Conservation (phyloP, 1,140 invertebrate genomes). For the Solenopsis invicta region DNA sequence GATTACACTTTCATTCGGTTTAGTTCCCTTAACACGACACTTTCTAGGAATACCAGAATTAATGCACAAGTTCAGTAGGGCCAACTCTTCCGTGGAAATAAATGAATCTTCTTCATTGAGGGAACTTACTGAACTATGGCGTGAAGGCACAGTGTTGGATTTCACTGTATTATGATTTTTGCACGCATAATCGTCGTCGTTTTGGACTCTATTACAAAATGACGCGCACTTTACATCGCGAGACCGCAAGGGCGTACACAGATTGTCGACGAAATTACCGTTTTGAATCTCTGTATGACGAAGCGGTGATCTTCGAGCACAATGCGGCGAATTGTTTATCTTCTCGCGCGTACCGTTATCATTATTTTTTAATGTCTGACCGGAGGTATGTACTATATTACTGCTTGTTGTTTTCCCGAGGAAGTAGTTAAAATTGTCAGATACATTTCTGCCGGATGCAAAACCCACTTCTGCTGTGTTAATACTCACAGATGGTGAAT, state of each 20-base stretch:
- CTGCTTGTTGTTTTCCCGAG: not conserved
- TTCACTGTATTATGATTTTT: slow-evolving; percentile 30
- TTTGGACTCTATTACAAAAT: slow-evolving; percentile 17
- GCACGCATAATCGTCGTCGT: slow-evolving; percentile 55
- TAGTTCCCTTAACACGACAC: slow-evolving; percentile 58
- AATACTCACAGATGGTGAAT: slow-evolving; percentile 2
- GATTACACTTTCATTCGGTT: slow-evolving; percentile 31
- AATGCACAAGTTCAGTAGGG: slow-evolving; percentile 63
- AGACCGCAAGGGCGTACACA: slow-evolving; percentile 2
- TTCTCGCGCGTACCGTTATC: slow-evolving; percentile 38
- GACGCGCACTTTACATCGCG: slow-evolving; percentile 52
- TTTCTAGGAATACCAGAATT: slow-evolving; percentile 64
- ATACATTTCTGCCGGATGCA: not conserved
- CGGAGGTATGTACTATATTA: slow-evolving; percentile 25
- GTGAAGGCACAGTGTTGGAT: slow-evolving; percentile 34
- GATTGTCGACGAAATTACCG: slow-evolving; percentile 13
- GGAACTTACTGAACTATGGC: slow-evolving; percentile 60
- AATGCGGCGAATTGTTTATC: not conserved
- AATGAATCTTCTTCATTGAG: slow-evolving; percentile 56
- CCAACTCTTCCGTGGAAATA: slow-evolving; percentile 65
- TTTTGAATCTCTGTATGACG: slow-evolving; percentile 34
- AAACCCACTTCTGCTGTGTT: not conserved
- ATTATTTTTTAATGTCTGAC: slow-evolving; percentile 23
- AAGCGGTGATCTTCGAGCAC: slow-evolving; percentile 23
- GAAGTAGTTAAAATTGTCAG: slow-evolving; percentile 2